Evolutionary conservation across 2,888 invertebrate species (phyloP).

Genomic region (Coecobrya sp.): DNA sequence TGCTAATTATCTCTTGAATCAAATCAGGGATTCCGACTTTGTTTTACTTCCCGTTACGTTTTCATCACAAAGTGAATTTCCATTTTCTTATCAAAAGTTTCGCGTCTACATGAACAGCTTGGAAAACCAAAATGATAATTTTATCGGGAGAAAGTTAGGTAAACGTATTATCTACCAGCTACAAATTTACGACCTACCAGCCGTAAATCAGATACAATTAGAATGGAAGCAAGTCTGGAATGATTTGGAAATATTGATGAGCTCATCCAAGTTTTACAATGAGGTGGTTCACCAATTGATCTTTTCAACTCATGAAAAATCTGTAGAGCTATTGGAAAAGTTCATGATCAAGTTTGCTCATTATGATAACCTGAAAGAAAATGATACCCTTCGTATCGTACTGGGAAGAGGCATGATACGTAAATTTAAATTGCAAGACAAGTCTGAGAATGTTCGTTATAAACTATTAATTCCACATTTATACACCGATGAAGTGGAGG

Average conservation of each 20-base stretch:
- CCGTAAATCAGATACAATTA: background rate
- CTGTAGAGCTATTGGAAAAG: background rate
- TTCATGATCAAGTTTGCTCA: background rate
- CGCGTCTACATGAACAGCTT: background rate
- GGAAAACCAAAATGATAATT: background rate
- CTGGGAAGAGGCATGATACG: background rate
- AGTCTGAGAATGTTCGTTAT: background rate
- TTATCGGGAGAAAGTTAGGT: background rate
- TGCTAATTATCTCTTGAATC: background rate
- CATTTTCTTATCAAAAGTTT: background rate
- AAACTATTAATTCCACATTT: background rate
- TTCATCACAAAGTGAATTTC: background rate
- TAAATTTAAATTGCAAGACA: no score
- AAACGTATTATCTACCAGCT: background rate
- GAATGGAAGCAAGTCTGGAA: background rate
- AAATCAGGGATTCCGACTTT: slow-evolving; percentile 25
- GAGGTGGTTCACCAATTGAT: background rate
- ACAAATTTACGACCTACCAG: background rate
- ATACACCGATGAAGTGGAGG: background rate
- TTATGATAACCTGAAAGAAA: background rate
- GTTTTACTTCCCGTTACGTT: background rate
- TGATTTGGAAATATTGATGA: slow-evolving; percentile 1
- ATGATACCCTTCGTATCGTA: background rate
- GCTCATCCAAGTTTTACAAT: background rate
- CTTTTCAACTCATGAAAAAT: background rate